Base-by-base conservation (phyloP, 1,140 invertebrate species). In the Dreissena rostriformis region DNA sequence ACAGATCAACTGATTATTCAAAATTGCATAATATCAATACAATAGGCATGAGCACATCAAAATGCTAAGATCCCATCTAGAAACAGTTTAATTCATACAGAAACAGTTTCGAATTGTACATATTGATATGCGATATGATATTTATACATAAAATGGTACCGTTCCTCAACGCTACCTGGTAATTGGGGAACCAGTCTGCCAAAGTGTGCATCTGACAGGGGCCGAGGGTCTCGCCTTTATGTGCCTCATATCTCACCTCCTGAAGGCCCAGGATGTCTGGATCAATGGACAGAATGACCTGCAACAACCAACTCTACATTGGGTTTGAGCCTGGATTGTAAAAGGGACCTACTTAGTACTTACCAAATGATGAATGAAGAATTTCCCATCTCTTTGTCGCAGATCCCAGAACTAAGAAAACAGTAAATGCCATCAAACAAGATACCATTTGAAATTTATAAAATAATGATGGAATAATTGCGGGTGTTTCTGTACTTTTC, bases 191-290 rank as follows among this genome's bases (percentile, higher is more conserved):
- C 72, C 83, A 70, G 15, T 84, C 77, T 66, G 82, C 66, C 5
- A 90, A 24, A 49, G 86, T 85, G 17, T 85, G 71, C 22, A 88
- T 84, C n/a, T 90, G 89, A 84, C 57, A 79, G 51, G 87, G 89
- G 29, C 89, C 89, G 6, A 88, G 29, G 1, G 79, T 61, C 61
- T 84, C 86, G 14, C 89, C 89, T 55, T 83, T 86, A 12, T 10
- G 49, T 22, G 81, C 66, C 61, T 88, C 84, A 79, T 86, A 87
- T n/a, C 89, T 67, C 15, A 90, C 86, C 73, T 90, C 89, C 66
- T 90, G 89, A 14, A 90, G 79, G 14, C 72, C 79, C 51, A 90
- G 68, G 14, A 90, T 82, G 75, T 90, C 89, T 67, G 88, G 79
- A 17, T 55, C 26, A 49, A 57, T 49, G 39, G 51, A 53, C 66